Conservation (phyloP, 2,797 vertebrate genomes). For the Acropternis orthonyx region DNA sequence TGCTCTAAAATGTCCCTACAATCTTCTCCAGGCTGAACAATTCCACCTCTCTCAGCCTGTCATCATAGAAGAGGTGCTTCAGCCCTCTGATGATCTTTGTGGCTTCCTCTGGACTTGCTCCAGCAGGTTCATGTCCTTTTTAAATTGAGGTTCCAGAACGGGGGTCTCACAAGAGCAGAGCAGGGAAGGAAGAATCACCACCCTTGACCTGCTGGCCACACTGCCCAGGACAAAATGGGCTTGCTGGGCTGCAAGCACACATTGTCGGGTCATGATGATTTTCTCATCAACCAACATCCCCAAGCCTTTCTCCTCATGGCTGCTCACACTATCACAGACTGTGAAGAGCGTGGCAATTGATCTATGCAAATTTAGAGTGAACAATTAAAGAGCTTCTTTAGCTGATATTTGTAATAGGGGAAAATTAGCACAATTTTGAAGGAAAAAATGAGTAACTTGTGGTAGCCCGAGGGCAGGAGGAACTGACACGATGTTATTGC, state of each 20-base stretch:
- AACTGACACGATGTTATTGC: conserved; percentile 47
- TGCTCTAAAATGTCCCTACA: background rate
- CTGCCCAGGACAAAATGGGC: background rate
- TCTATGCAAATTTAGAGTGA: background rate
- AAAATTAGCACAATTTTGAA: conserved; percentile 18
- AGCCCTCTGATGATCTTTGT: background rate
- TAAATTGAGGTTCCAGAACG: background rate
- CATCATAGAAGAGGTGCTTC: background rate
- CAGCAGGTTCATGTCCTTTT: background rate
- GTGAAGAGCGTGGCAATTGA: background rate
- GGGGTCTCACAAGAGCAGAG: background rate
- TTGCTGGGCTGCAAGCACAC: background rate
- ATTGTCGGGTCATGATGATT: fast-evolving
- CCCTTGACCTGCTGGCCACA: background rate
- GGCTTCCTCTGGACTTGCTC: background rate
- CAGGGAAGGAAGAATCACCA: background rate
- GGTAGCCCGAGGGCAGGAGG: conserved; percentile 52
- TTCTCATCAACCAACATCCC: background rate
- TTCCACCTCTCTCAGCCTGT: background rate
- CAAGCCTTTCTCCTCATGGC: background rate
- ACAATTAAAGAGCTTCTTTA: conserved; percentile 31
- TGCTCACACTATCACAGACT: background rate
- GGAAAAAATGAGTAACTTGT: conserved; percentile 32
- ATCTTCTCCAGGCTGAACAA: background rate
- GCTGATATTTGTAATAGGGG: background rate